Percentiles rank a stretch among this genome's conserved stretches.
These are phyloP conservation scores for Varroa destructor DNA, from an alignment of 1,140 invertebrate species.

Conservation along the genomic window DNA sequence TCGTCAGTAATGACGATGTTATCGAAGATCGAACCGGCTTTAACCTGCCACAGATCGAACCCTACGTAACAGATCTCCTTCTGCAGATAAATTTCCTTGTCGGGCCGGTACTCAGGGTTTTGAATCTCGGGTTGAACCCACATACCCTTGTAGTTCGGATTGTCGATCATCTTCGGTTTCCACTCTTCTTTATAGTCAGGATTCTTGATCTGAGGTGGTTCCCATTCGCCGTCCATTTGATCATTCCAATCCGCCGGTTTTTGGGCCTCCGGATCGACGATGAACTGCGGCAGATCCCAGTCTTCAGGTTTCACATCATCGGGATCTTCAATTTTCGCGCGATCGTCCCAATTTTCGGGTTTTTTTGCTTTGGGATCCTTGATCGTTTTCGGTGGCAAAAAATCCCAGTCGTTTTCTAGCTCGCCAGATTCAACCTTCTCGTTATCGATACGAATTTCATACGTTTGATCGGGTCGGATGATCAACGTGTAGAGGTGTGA, in stretches of 20 bases:
- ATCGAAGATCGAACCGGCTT: slow-evolving; percentile 97
- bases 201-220: slow-evolving; percentile 66
- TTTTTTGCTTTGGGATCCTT: slow-evolving; percentile 89
- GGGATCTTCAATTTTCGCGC: slow-evolving; percentile 84
- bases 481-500: slow-evolving; percentile 95
- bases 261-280: slow-evolving; percentile 88
- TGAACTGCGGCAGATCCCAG: slow-evolving; percentile 90
- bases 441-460: slow-evolving; percentile 94
- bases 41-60: slow-evolving; percentile 94
- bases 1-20: slow-evolving; percentile 91
- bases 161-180: slow-evolving; percentile 81
- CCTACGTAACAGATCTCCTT: slow-evolving; percentile 81
- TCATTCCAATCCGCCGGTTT: slow-evolving; percentile 99
- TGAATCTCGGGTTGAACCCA: slow-evolving; percentile 98
- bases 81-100: slow-evolving; percentile 65
- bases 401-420: slow-evolving; percentile 94
- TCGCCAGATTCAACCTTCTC: slow-evolving; percentile 86
- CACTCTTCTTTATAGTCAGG: slow-evolving; percentile 68
- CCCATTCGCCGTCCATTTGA: slow-evolving; percentile 98
- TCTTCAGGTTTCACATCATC: slow-evolving; percentile 76
- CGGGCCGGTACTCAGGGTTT: slow-evolving; percentile 86
- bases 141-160: slow-evolving; percentile 83
- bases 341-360: slow-evolving; percentile 90
- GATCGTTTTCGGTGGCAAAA: slow-evolving; percentile 86
- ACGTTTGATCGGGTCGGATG: slow-evolving; percentile 89